Conservation (phyloP, 30 jellyfish, hydroid and myxozoan genomes). For the Aurelia aurita complex sp. Pacific region DNA sequence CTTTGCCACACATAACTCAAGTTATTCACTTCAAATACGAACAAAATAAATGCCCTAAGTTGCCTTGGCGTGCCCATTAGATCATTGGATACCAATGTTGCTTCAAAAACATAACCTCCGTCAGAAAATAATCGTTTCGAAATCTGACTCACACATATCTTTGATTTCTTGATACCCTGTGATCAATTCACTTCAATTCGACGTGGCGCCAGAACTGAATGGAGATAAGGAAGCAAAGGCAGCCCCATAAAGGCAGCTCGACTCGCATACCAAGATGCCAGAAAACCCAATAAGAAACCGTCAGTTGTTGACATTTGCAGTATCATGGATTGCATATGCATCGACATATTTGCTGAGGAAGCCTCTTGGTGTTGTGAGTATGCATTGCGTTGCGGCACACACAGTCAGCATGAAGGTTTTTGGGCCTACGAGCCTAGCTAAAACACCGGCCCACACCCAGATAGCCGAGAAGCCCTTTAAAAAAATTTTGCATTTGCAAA, state of each 20-base stretch:
- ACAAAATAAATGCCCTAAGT: too few species aligned
- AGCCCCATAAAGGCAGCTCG: background rate
- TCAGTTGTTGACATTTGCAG: conserved; percentile 73
- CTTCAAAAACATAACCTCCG: background rate
- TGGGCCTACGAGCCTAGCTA: too few species aligned
- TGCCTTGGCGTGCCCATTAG: too few species aligned
- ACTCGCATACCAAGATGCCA: conserved; percentile 7
- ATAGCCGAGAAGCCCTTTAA: too few species aligned
- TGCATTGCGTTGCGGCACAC: background rate
- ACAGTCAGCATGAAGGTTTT: too few species aligned
- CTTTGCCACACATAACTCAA: too few species aligned
- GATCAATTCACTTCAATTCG: conserved; percentile 11
- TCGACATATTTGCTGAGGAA: conserved; percentile 89
- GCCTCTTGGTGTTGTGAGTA: conserved; percentile 98
- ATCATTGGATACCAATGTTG: too few species aligned
- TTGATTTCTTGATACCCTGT: conserved; percentile 1
- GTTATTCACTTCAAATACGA: too few species aligned
- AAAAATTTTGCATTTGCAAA: too few species aligned
- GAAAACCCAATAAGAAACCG: conserved; percentile 69
- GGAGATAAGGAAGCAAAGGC: background rate
- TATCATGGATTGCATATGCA: conserved; percentile 98
- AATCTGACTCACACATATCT: background rate
- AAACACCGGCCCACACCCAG: too few species aligned
- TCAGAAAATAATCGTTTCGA: background rate
- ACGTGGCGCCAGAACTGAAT: conserved; percentile 28